These are phyloP conservation scores for Sycobia sp. DNA, from an alignment of 1,140 invertebrate species.

Conservation along the genomic window DNA sequence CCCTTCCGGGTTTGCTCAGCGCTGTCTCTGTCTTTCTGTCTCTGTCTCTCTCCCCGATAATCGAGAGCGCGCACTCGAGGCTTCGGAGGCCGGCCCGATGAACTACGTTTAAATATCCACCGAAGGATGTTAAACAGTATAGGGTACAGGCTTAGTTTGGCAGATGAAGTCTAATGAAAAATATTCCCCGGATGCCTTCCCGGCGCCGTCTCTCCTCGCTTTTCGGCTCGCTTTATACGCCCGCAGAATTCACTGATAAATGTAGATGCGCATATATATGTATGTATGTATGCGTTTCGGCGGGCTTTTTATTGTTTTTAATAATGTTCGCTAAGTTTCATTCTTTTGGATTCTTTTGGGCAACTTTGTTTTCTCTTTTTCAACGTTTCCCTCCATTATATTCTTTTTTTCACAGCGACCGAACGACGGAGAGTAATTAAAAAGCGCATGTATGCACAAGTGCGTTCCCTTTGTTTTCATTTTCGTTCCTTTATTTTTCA, in stretches of 20 bases:
- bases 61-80: not conserved
- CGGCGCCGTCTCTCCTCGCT: no score
- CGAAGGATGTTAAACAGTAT: constrained; percentile 52
- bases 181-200: constrained; percentile 24
- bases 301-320: no score
- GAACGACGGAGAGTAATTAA: constrained; percentile 34
- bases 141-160: constrained; percentile 30
- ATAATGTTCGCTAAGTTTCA: constrained; percentile 17
- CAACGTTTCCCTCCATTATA: not conserved
- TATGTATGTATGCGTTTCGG: no score
- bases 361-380: constrained; percentile 1
- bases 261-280: no score
- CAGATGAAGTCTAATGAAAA: constrained; percentile 43
- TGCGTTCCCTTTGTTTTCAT: constrained; percentile 34
- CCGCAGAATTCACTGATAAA: no score
- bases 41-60: constrained; percentile 34
- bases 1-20: no score
- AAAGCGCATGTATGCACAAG: constrained; percentile 36
- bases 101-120: constrained; percentile 52
- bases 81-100: constrained; percentile 37
- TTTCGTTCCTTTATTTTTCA: constrained; percentile 7
- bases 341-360: constrained; percentile 6
- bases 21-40: no score
- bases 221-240: no score
- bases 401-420: constrained; percentile 14